A percentile compares a stretch with the other conserved stretches of the same genome.
These are phyloP conservation scores for Sebastes oblongus DNA, from an alignment of 2,797 vertebrate species.

Conservation along the genomic window DNA sequence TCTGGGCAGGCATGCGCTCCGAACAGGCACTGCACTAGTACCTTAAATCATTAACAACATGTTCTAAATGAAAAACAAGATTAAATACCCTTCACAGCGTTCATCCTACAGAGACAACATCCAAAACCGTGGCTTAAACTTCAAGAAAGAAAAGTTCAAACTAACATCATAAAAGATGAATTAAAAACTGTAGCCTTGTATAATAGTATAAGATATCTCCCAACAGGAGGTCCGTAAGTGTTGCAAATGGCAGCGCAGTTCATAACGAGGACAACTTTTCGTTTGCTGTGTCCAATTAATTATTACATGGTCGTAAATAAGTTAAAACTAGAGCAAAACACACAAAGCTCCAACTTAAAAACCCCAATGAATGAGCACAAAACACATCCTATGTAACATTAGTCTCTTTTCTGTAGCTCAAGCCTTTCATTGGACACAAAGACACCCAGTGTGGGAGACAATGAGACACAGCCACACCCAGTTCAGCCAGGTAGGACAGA, in stretches of 20 bases:
- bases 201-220: background rate
- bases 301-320: background rate
- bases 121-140: background rate
- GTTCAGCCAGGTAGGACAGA: constrained; percentile 70
- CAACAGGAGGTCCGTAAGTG: background rate
- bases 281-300: background rate
- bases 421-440: constrained; percentile 76
- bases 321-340: constrained; percentile 15
- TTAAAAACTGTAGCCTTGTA: background rate
- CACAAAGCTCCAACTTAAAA: constrained; percentile 29
- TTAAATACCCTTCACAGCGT: background rate
- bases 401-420: constrained; percentile 72
- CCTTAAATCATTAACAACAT: background rate
- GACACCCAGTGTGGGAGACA: constrained; percentile 74
- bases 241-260: background rate
- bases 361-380: constrained; percentile 56
- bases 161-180: constrained; percentile 10
- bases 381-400: constrained; percentile 73
- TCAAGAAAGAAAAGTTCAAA: background rate
- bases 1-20: too few species aligned
- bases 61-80: background rate
- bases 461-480: constrained; percentile 77
- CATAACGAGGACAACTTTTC: background rate
- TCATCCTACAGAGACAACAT: background rate
- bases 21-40: too few species aligned